Conservation (phyloP, 2,888 invertebrate genomes). For the Lasioglossum malachurum region DNA sequence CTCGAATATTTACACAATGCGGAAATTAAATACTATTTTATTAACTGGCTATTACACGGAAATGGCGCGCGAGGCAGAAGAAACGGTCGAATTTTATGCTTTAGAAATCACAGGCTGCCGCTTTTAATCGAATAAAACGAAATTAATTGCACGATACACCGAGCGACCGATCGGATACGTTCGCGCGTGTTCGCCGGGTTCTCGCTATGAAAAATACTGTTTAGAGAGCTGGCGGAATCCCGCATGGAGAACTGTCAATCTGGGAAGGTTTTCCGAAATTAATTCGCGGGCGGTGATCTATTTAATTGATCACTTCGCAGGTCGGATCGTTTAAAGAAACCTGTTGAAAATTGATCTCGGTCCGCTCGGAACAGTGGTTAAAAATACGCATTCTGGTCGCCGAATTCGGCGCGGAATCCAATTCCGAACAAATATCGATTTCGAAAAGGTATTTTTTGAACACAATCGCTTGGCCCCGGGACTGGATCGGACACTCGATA, state of each 20-base stretch:
- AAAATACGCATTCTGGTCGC: too few species aligned
- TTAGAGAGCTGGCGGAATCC: too few species aligned
- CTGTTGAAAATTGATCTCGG: too few species aligned
- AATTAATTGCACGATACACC: slow-evolving; percentile 1
- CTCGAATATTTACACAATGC: slow-evolving; percentile 20
- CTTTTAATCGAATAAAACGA: slow-evolving; percentile 6
- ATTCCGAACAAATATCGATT: background rate
- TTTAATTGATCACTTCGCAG: too few species aligned
- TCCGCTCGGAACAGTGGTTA: too few species aligned
- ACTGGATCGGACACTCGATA: background rate
- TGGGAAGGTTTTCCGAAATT: too few species aligned
- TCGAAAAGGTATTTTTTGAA: background rate
- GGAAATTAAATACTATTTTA: slow-evolving; percentile 22
- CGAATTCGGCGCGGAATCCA: too few species aligned
- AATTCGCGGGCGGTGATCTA: too few species aligned
- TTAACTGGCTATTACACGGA: background rate
- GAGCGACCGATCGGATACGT: background rate
- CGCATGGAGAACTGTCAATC: too few species aligned
- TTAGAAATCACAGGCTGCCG: background rate
- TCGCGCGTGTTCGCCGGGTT: background rate
- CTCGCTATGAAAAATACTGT: background rate
- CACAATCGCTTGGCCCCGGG: background rate
- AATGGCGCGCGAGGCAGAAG: background rate
- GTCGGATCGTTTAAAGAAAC: too few species aligned
- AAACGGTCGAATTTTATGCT: background rate